Evolutionary conservation across 2,113 vertebrate genomes (phyloP).

Genomic region (Oplegnathus fasciatus): DNA sequence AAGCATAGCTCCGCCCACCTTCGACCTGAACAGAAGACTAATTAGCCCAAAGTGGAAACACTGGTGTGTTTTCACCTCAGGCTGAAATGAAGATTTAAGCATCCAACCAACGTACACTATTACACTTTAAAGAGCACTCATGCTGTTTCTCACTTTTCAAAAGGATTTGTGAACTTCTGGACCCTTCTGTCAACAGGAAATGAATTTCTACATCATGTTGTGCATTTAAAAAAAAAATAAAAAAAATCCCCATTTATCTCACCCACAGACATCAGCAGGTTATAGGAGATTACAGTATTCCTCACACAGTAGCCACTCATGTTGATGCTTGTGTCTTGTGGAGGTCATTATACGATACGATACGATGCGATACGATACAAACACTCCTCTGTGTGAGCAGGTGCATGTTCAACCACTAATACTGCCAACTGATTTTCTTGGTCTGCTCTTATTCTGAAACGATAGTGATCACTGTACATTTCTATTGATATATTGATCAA

Average conservation of each 20-base stretch:
- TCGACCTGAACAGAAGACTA: too few species aligned
- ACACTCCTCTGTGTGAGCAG: neutral
- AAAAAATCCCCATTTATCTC: neutral
- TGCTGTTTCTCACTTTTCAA: neutral
- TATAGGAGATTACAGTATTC: neutral
- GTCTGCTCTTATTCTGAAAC: conserved; percentile 13
- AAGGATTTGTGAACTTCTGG: neutral
- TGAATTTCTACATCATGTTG: neutral
- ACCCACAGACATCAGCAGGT: neutral
- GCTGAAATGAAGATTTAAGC: neutral
- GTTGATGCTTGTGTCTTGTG: neutral
- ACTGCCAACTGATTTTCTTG: neutral
- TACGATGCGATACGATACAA: too few species aligned
- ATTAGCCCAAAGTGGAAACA: too few species aligned
- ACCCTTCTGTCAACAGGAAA: neutral
- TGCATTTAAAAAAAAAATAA: neutral
- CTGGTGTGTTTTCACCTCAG: too few species aligned
- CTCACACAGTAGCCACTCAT: neutral
- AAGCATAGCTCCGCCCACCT: too few species aligned
- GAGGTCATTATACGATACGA: neutral
- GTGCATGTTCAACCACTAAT: neutral
- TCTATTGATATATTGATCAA: neutral
- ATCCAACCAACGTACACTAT: neutral
- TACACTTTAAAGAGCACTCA: neutral
- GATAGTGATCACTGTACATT: conserved; percentile 3